A percentile compares a stretch with the other conserved stretches of the same genome.
phyloP scores from a whole-genome alignment of 2,888 invertebrate genomes.

The Drosophila kuntzei region DNA sequence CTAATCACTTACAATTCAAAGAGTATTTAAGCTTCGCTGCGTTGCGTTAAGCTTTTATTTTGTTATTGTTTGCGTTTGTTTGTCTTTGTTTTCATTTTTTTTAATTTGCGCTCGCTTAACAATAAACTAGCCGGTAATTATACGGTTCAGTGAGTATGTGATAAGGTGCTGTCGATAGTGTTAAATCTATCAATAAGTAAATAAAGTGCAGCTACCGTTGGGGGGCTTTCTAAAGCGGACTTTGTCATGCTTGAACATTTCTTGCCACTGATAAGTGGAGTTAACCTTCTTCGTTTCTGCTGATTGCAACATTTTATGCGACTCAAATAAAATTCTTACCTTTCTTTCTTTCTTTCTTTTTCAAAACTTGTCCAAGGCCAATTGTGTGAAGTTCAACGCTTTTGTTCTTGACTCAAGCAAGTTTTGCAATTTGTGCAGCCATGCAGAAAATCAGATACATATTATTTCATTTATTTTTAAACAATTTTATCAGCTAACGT shows the following conservation, averaged over 20 bases:
- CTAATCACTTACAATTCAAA: neutral
- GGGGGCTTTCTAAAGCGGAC: conserved; percentile 28
- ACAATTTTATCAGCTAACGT: conserved; percentile 42
- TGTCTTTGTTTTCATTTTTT: conserved; percentile 28
- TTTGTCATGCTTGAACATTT: conserved; percentile 24
- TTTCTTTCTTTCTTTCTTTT: conserved; percentile 41
- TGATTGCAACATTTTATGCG: conserved; percentile 41
- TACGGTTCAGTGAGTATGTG: conserved; percentile 18
- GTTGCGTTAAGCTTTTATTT: neutral
- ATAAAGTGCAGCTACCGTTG: conserved; percentile 31
- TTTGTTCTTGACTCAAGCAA: conserved; percentile 39
- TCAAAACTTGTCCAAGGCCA: conserved; percentile 54
- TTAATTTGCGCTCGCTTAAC: conserved; percentile 17
- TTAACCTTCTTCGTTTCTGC: conserved; percentile 33
- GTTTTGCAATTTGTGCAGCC: conserved; percentile 48
- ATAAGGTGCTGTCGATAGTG: conserved; percentile 39
- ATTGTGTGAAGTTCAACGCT: conserved; percentile 56
- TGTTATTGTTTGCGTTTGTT: conserved; percentile 21
- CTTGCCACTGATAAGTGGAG: conserved; percentile 31
- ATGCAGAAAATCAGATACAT: conserved; percentile 24
- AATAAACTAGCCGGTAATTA: conserved; percentile 29
- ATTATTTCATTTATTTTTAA: conserved; percentile 40
- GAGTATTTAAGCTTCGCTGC: neutral
- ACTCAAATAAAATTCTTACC: conserved; percentile 43
- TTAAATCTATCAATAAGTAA: conserved; percentile 46